phyloP scores from a whole-genome alignment of 2,113 vertebrate genomes.

The Cochlearius cochlearius region DNA sequence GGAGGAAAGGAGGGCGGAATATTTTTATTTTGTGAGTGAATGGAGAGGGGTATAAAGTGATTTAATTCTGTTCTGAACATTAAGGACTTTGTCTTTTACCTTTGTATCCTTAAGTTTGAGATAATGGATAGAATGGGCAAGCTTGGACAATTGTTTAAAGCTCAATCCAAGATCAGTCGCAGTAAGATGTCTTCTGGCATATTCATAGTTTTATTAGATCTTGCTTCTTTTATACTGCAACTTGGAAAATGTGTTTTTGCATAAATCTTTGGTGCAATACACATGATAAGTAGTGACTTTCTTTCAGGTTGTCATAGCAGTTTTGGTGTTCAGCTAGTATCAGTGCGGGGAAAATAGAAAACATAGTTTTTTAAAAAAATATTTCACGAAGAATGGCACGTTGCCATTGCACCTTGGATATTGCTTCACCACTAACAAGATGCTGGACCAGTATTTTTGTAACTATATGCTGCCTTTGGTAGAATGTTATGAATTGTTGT shows the following conservation, averaged over 20 bases:
- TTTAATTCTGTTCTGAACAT: background rate
- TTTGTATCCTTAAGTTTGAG: background rate
- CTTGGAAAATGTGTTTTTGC: conserved; percentile 40
- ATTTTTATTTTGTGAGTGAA: background rate
- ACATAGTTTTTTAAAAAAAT: conserved; percentile 56
- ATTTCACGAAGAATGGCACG: conserved; percentile 45
- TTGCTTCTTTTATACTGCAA: conserved; percentile 31
- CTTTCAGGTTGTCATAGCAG: conserved; percentile 8
- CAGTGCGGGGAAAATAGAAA: conserved; percentile 5
- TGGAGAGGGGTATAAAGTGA: background rate
- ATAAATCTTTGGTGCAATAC: background rate
- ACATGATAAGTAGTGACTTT: background rate
- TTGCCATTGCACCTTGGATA: conserved; percentile 66
- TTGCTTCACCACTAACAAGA: conserved; percentile 66
- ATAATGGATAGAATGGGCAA: background rate
- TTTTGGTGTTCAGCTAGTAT: conserved; percentile 23
- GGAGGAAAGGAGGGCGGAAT: background rate
- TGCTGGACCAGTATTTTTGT: conserved; percentile 54
- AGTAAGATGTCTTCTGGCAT: background rate
- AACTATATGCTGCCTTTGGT: conserved; percentile 35
- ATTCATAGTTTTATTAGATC: background rate
- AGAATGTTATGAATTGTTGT: conserved; percentile 54
- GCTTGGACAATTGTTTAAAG: background rate
- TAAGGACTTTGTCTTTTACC: background rate
- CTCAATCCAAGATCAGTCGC: background rate